A percentile compares a stretch with the other conserved stretches of the same genome.
These are phyloP conservation scores for Shinisaurus crocodilurus DNA, from an alignment of 2,113 vertebrate genomes.

Conservation along the genomic window DNA sequence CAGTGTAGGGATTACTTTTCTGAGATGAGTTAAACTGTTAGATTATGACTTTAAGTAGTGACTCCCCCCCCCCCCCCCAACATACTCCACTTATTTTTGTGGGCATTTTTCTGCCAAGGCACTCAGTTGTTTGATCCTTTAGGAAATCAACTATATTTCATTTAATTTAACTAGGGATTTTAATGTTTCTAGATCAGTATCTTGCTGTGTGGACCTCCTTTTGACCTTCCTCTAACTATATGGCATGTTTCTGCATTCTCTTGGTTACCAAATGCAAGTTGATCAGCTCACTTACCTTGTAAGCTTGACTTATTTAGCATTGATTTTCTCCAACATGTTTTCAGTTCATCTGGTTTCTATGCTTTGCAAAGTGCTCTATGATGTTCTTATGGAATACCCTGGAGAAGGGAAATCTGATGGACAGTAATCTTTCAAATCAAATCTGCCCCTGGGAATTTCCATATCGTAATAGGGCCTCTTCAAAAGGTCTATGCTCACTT, in stretches of 20 bases:
- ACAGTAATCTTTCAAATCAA: neutral
- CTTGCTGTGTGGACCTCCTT: too few species aligned
- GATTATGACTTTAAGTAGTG: neutral
- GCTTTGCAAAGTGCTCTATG: neutral
- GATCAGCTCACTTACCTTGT: neutral
- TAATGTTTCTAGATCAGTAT: neutral
- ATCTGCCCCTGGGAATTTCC: neutral
- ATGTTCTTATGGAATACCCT: neutral
- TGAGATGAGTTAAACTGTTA: neutral
- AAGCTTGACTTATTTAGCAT: neutral
- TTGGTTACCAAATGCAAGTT: neutral
- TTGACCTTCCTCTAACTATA: neutral
- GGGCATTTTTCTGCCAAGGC: neutral
- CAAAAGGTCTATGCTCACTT: neutral
- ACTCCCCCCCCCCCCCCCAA: neutral
- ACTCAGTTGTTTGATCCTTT: too few species aligned
- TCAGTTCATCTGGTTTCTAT: constrained; percentile 8
- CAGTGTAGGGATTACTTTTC: neutral
- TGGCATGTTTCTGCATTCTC: neutral
- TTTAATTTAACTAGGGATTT: neutral
- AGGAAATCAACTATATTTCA: neutral
- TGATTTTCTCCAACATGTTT: neutral
- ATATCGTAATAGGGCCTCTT: neutral
- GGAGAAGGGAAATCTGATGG: neutral
- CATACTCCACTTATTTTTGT: neutral